Conservation (phyloP, 1,140 invertebrate genomes). For the Lysiphlebus fabarum region DNA sequence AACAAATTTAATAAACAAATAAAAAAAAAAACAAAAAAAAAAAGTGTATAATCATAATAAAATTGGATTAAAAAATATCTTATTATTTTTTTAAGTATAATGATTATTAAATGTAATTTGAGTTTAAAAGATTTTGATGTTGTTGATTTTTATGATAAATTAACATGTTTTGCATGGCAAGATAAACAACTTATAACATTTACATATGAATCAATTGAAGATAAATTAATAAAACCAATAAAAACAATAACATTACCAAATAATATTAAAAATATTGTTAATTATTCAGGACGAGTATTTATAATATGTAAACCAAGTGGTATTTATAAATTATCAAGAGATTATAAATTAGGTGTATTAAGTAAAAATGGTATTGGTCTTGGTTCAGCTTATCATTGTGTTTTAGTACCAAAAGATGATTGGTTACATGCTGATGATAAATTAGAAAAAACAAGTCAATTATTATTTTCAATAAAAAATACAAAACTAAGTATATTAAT, state of each 20-base stretch:
- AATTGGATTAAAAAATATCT: too few species aligned
- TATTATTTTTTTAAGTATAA: too few species aligned
- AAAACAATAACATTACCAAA: slow-evolving; percentile 31
- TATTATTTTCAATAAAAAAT: slow-evolving; percentile 17
- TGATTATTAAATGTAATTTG: slow-evolving; percentile 16
- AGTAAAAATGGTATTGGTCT: slow-evolving; percentile 38
- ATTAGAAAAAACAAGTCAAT: slow-evolving; percentile 25
- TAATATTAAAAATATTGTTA: slow-evolving; percentile 35
- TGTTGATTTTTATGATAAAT: slow-evolving; percentile 35
- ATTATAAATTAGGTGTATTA: slow-evolving; percentile 29
- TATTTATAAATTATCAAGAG: slow-evolving; percentile 39
- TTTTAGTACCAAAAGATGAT: slow-evolving; percentile 27
- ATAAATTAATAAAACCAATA: slow-evolving; percentile 29
- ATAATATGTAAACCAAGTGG: slow-evolving; percentile 39
- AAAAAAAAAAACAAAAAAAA: too few species aligned
- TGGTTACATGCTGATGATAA: slow-evolving; percentile 39
- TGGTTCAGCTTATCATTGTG: slow-evolving; percentile 33
- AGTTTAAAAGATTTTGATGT: slow-evolving; percentile 31
- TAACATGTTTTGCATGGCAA: slow-evolving; percentile 40
- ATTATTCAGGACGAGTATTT: slow-evolving; percentile 37
- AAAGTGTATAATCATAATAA: too few species aligned
- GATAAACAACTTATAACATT: slow-evolving; percentile 33
- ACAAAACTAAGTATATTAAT: not conserved
- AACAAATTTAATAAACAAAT: too few species aligned
- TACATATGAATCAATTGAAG: slow-evolving; percentile 22